Base-by-base conservation (phyloP, 1,140 invertebrate genomes). In the Zaprionus ornatus region DNA sequence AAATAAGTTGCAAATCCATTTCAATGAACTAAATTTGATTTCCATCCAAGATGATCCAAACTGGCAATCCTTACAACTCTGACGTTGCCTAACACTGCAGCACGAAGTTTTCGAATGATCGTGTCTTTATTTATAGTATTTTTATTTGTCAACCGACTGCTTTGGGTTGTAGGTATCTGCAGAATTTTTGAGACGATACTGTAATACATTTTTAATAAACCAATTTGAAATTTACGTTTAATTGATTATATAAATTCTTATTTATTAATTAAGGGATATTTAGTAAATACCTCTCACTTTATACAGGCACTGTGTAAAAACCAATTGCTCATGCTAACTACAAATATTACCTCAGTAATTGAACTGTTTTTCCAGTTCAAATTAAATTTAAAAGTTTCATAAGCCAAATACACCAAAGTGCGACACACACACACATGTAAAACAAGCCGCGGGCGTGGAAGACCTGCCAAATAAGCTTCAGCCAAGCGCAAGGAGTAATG, bases 401-500 rank as follows among this genome's bases (percentile, higher is more conserved):
- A 80, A 55, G 76, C 56, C 62, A 83, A 67, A 67, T 60, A 66
- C 61, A 21, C 15, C 15, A 6, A n/a, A 40, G 37, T 2, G 5
- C 37, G 35, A 37, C 40, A 13, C 42, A 48, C 10, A 37, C n/a
- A 54, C 29, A 4, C 21, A 13, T n/a, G n/a, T 15, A 23, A 45
- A 17, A 56, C 13, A 29, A 25, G 15, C 29, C 32, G 17, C 7
- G 50, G 40, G 37, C 32, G 10, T 27, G 35, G 2, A 4, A 27
- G 21, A 27, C 10, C 29, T 21, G 17, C 25, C 12, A 9, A 42
- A 45, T 17, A 48, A 79, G 70, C 65, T 87, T 80, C 77, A 88
- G 50, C 67, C 56, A 80, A 72, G 73, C 80, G 73, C 64, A 70
- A 75, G 77, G 70, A 84, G 71, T 80, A 75, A 79, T 80, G 85